These are phyloP conservation scores for Pomacea maculata DNA, from an alignment of 1,140 invertebrate genomes.

Conservation along the genomic window DNA sequence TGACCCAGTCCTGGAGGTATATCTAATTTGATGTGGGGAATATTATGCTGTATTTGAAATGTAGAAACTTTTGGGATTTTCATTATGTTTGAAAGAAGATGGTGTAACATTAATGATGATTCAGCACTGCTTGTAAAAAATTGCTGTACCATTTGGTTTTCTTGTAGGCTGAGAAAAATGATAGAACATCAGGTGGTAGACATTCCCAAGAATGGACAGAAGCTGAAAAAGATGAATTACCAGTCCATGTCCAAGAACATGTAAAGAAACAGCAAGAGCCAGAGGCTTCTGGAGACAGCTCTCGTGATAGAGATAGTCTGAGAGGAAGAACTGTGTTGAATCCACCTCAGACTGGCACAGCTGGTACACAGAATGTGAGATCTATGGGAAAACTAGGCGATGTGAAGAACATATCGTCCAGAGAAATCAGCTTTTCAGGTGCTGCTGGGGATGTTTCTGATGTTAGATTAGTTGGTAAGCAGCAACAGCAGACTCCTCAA, in stretches of 20 bases:
- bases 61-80: no score
- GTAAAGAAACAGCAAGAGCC: constrained; percentile 17
- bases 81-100: no score
- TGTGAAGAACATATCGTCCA: not conserved
- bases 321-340: not conserved
- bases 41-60: no score
- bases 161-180: no score
- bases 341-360: not conserved
- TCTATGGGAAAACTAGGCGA: not conserved
- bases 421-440: not conserved
- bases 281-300: not conserved
- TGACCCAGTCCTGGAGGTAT: no score
- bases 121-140: no score
- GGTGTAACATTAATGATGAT: no score
- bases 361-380: not conserved
- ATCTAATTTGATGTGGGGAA: no score
- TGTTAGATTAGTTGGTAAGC: not conserved
- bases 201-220: constrained; percentile 22
- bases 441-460: not conserved
- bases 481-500: not conserved
- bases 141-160: no score
- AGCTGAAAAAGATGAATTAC: constrained; percentile 28
- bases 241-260: constrained; percentile 24
- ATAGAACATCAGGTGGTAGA: not conserved
- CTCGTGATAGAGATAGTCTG: not conserved